phyloP scores from a whole-genome alignment of 2,113 vertebrate genomes.

The Tamias sibiricus region DNA sequence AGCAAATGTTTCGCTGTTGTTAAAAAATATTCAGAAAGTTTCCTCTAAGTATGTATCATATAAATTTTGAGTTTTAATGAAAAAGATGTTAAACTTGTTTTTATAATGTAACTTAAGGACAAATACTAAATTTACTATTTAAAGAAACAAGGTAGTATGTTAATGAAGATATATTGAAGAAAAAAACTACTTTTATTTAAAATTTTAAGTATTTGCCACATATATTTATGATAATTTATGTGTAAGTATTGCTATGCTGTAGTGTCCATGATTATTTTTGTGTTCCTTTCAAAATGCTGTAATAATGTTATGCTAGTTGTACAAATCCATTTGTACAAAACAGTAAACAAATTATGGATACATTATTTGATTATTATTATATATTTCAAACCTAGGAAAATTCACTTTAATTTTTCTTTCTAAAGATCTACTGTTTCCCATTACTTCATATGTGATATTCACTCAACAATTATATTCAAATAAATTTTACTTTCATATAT shows the following conservation, averaged over 20 bases:
- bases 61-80: conserved; percentile 22
- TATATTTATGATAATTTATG: neutral
- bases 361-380: neutral
- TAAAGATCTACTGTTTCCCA: neutral
- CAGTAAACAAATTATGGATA: neutral
- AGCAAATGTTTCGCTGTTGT: conserved; percentile 49
- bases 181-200: neutral
- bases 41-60: neutral
- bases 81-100: conserved; percentile 3
- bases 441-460: neutral
- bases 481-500: neutral
- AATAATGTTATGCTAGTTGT: neutral
- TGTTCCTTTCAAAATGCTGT: neutral
- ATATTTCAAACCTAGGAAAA: neutral
- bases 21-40: conserved; percentile 63
- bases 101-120: neutral
- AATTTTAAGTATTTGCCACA: neutral
- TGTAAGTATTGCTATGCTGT: neutral
- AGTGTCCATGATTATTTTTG: neutral
- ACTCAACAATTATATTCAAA: neutral
- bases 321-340: neutral
- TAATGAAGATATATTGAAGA: neutral
- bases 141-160: neutral
- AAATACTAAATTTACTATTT: conserved; percentile 19
- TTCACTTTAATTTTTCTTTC: conserved; percentile 18